phyloP scores from a whole-genome alignment of 2,113 vertebrate species.

The Rhombomys opimus region DNA sequence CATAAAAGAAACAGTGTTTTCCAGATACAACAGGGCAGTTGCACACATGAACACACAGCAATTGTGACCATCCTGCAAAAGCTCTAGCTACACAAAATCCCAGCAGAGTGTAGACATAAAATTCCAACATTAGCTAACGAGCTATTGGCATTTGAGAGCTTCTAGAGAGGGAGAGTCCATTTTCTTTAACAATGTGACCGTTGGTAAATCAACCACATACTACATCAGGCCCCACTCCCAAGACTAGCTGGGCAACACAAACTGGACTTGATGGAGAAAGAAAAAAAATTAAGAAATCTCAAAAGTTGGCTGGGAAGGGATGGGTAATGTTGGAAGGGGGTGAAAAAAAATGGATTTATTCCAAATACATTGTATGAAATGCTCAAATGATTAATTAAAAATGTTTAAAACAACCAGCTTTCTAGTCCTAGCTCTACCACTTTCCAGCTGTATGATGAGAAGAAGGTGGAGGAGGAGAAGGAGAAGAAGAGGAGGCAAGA shows the following conservation, averaged over 20 bases:
- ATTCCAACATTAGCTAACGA: neutral
- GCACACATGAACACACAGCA: neutral
- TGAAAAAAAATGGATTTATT: neutral
- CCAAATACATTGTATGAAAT: neutral
- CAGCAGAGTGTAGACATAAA: no score
- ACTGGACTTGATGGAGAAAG: neutral
- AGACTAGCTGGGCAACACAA: neutral
- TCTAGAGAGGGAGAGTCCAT: neutral
- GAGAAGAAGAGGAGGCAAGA: no score
- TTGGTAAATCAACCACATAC: neutral
- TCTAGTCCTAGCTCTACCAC: neutral
- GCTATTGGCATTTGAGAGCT: neutral
- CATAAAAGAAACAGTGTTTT: neutral
- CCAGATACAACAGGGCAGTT: neutral
- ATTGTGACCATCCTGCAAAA: neutral
- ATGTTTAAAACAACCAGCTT: neutral
- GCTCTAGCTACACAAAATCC: neutral
- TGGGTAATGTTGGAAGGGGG: neutral
- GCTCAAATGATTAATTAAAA: neutral
- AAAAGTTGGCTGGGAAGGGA: neutral
- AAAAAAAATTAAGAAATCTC: neutral
- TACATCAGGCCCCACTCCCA: neutral
- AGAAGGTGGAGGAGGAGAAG: neutral
- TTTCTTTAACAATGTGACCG: neutral
- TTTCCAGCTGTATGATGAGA: slow-evolving; percentile 1